Percentiles rank a stretch among this genome's conserved stretches.
These are phyloP conservation scores for Tricholauxania praeusta DNA, from an alignment of 2,888 invertebrate species.

Conservation along the genomic window DNA sequence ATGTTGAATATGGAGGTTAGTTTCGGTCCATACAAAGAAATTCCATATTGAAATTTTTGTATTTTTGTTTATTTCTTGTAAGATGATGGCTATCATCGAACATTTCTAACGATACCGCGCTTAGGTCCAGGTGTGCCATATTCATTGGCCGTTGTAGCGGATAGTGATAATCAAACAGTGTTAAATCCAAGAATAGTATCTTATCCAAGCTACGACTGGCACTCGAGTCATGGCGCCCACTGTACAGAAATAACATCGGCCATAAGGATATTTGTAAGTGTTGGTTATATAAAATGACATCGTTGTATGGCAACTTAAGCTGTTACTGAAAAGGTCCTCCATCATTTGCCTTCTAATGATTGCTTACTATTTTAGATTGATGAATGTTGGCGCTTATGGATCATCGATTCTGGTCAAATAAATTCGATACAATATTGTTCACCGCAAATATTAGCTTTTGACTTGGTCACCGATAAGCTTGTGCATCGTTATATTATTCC, in stretches of 20 bases:
- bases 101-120: slow-evolving; percentile 81
- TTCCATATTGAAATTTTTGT: background rate
- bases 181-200: slow-evolving; percentile 69
- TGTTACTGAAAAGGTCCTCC: background rate
- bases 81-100: slow-evolving; percentile 67
- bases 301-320: background rate
- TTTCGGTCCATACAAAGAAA: background rate
- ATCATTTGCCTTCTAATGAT: background rate
- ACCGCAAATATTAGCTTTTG: slow-evolving; percentile 81
- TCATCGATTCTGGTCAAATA: slow-evolving; percentile 74
- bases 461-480: slow-evolving; percentile 74
- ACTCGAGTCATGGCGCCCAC: slow-evolving; percentile 71
- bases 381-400: slow-evolving; percentile 75
- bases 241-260: slow-evolving; percentile 81
- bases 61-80: slow-evolving; percentile 25
- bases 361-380: slow-evolving; percentile 70
- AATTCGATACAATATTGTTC: slow-evolving; percentile 74
- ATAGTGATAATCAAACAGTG: slow-evolving; percentile 52
- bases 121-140: slow-evolving; percentile 79
- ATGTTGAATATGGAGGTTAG: slow-evolving; percentile 62
- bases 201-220: slow-evolving; percentile 77
- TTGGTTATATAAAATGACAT: too few relatives aligned
- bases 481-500: slow-evolving; percentile 63
- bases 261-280: slow-evolving; percentile 78
- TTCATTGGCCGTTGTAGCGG: slow-evolving; percentile 75